Base-by-base conservation (phyloP, 2,113 vertebrate genomes). In the Epinephelus fuscoguttatus region DNA sequence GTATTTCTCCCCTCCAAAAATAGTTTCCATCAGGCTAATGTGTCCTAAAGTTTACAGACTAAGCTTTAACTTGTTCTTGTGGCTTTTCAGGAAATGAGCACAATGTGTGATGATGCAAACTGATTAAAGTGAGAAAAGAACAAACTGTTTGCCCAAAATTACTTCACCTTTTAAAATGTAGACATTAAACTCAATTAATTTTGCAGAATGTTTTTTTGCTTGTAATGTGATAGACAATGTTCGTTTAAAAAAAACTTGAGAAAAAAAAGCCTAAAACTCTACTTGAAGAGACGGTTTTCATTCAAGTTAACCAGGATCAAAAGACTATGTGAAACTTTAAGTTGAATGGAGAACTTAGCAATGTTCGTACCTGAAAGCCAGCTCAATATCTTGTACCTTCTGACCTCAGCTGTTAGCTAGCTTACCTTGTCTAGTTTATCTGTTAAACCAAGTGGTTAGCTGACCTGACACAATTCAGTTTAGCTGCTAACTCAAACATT, bases 81-180 rank as follows among this genome's bases (percentile, higher is more conserved):
- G 13, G 21, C n/a, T 61, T 83, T 86, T 79, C 82, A 84, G 81
- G 85, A 86, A 78, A 90, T 68, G 40, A 82, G 88, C 86, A 70
- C 74, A 30, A 60, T 0, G 19, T 50, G 30, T 11, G 8, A 47
- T 17, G 42, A 53, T 11, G n/a, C 9, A 9, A 55, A 80, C 18
- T 13, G 40, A 21, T 27, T 25, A 11, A 11, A 10, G 6, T 40
- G 18, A 27, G 25, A 66, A 50, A 21, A 57, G 6, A 49, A 19
- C 1, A 15, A 62, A 47, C 13, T 30, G 27, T 78, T 50, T 3
- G 23, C 14, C 12, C 15, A 15, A 21, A 42, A 0, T 55, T 55
- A 19, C 13, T 40, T 63, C 6, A 37, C 33, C 33, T 37, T 37
- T 37, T 37, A 37, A 37, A 37, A 37, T 7, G 5, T 37, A 6